These are phyloP conservation scores for Nothocercus nigrocapillus DNA, from an alignment of 2,113 vertebrate genomes.

Conservation along the genomic window DNA sequence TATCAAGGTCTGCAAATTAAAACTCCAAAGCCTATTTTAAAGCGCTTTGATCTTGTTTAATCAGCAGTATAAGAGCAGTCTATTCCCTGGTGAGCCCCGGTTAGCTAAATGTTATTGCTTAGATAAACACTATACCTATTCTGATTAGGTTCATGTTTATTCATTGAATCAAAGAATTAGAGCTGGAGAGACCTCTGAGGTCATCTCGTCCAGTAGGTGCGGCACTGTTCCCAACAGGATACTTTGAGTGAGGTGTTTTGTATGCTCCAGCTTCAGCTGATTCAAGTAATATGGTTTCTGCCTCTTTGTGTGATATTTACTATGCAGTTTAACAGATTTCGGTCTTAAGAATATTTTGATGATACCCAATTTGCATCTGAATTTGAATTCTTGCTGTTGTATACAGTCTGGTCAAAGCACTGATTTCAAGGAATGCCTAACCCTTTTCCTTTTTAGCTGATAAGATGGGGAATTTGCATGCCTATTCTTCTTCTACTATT, in stretches of 20 bases:
- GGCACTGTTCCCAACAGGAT: background rate
- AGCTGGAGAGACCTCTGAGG: background rate
- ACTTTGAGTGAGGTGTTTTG: background rate
- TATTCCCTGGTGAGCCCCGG: conserved; percentile 18
- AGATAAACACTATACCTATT: conserved; percentile 42
- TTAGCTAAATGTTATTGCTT: conserved; percentile 58
- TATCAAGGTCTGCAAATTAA: conserved; percentile 13
- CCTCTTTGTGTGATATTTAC: background rate
- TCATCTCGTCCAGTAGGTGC: background rate
- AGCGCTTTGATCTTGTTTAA: conserved; percentile 56
- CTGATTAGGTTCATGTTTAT: conserved; percentile 58
- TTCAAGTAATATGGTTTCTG: background rate
- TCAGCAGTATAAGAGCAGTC: conserved; percentile 15
- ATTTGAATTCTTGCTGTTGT: background rate
- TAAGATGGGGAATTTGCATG: background rate
- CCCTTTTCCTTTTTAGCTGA: background rate
- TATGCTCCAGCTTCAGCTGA: background rate
- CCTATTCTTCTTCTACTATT: background rate
- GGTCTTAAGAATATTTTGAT: background rate
- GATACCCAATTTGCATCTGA: background rate
- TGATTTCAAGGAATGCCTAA: background rate
- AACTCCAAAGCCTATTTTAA: conserved; percentile 32
- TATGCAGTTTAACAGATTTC: background rate
- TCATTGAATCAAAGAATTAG: conserved; percentile 11
- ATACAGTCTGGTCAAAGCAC: background rate